Base-by-base conservation (phyloP, 2,797 vertebrate species). In the Moxostoma hubbsi region DNA sequence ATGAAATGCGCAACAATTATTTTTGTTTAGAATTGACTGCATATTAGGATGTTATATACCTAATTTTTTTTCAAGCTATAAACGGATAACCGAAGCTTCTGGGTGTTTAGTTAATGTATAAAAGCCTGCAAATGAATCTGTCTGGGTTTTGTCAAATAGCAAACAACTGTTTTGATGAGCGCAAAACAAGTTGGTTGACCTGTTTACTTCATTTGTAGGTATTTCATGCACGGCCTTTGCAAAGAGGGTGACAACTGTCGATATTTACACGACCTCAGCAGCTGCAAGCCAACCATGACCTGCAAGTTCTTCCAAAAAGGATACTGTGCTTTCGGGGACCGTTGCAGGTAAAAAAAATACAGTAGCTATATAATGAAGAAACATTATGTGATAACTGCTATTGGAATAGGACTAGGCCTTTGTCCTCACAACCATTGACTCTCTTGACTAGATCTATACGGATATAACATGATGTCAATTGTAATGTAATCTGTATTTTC, bases 241-340 rank as follows among this genome's bases (percentile, higher is more conserved):
- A 98, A 98, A 93, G 97, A 99, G 93, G 97, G 97, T 78, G 95
- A 95, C 73, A 97, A 97, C 93, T 99, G 97, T 89, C 95, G 96
- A 78, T 99, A 99, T 86, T 98, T 96, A 0, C 97, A 99, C 66
- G 96, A 99, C 85, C 95, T 98, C 80, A 94, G 93, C 83, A 96
- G 88, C 91, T 95, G 96, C 89, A 94, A 96, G 13, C 95, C 96
- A 64, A 91, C 93, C 79, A 95, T 98, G 94, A 94, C 94, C 85
- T 99, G 98, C 96, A 96, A 96, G 91, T 99, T 97, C 90, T 99
- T 96, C 81, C 97, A 98, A 92, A 96, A 95, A 89, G 97, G 97
- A 83, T 96, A 94, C 94, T 99, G 97, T 86, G 94, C 94, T 85
- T 99, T 97, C 2, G 98, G 97, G 87, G 98, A 99, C 88, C 95